Evolutionary conservation across 2,888 invertebrate genomes (phyloP), one percentile per base, ranked within the genome.

Genomic region (Myopa testacea): DNA sequence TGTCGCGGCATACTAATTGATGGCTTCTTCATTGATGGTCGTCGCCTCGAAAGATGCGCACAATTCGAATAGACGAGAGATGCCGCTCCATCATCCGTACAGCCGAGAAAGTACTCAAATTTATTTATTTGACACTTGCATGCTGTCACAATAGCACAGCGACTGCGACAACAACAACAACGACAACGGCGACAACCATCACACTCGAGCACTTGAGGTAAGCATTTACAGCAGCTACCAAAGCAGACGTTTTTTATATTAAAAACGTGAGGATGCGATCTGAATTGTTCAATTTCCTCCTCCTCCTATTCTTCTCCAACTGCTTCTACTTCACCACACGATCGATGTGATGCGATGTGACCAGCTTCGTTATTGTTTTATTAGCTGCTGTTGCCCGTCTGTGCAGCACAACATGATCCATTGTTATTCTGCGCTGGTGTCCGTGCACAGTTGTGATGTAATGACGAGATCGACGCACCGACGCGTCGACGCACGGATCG

Each of bases 211-310:
- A 26, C 34, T 60, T 38, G n/a, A n/a, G 40, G 40, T 16, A 55
- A 70, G 26, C 60, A 60, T 72, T 58, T 7, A 72, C 26, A 58
- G 60, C 16, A 69, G 50, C 60, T 26, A 72, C 60, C 60, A 52
- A 52, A 10, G 19, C 50, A 10, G 52, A 80, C 83, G 84, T 84
- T 87, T 55, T 87, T 87, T 87, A 87, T 86, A 84, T 80, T 78
- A 78, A 82, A 84, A 85, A 88, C 87, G 88, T 87, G 87, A 87
- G 87, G 87, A 87, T 87, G 87, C 87, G 87, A 45, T 38, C 69
- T 60, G 71, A 75, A 75, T 52, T 76, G 78, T 38, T 63, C 78
- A 37, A 62, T 76, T 76, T 19, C 38, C 37, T 34, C 68, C 58
- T 34, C 55, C 69, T 69, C 60, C 14, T 10, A 14, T 60, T 62